A percentile compares a stretch with the other conserved stretches of the same genome.
Evolutionary conservation across 2,113 vertebrate species (phyloP).

Genomic region (Myodes glareolus): DNA sequence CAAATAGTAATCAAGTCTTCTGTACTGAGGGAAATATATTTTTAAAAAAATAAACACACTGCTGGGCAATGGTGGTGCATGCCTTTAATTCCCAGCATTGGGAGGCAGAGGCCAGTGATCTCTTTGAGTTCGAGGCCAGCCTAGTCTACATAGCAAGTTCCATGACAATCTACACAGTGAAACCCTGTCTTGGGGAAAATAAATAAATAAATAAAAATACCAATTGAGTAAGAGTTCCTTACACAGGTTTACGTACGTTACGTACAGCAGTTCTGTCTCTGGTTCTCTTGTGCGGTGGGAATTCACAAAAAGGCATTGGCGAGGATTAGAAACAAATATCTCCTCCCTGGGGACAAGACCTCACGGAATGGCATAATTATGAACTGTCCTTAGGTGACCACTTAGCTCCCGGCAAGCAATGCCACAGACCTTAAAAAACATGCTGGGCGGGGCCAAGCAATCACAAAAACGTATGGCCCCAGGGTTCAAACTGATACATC

Average conservation of each 20-base stretch:
- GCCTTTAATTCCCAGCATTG: not conserved
- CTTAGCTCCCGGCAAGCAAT: constrained; percentile 73
- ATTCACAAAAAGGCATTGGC: constrained; percentile 63
- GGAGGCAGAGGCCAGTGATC: not conserved
- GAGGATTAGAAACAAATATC: constrained; percentile 62
- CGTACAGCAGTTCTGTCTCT: not conserved
- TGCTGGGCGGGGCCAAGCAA: constrained; percentile 55
- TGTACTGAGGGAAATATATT: not conserved
- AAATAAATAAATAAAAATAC: not conserved
- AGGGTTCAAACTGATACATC: constrained; percentile 65
- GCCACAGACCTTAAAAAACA: constrained; percentile 69
- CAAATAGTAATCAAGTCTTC: constrained; percentile 41
- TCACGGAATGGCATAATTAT: constrained; percentile 76
- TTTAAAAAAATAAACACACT: not conserved
- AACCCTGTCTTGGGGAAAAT: not conserved
- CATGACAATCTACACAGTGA: not conserved
- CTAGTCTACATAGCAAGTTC: not conserved
- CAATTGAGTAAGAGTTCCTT: constrained; percentile 72
- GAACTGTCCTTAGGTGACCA: constrained; percentile 80
- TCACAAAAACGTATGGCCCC: constrained; percentile 56
- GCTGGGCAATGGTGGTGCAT: not conserved
- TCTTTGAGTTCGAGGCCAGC: not conserved
- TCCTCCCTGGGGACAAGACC: constrained; percentile 79
- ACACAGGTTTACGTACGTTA: not conserved
- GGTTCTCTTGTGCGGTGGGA: not conserved